These are phyloP conservation scores for Brachynemurus nebulosus DNA, from an alignment of 2,888 invertebrate genomes.

Conservation along the genomic window DNA sequence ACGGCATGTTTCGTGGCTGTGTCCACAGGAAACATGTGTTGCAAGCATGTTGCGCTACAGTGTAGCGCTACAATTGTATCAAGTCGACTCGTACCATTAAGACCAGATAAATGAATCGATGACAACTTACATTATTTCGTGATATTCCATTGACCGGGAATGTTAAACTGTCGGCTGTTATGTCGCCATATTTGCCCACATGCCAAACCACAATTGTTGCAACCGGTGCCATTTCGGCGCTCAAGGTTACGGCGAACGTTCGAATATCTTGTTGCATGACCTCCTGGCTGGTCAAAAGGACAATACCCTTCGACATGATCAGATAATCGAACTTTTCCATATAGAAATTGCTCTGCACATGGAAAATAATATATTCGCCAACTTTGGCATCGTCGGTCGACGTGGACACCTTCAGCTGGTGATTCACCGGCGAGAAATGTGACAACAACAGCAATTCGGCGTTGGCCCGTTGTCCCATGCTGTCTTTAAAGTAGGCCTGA, in stretches of 20 bases:
- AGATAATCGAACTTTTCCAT: constrained; percentile 82
- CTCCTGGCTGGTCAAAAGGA: constrained; percentile 73
- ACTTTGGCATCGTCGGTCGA: constrained; percentile 69
- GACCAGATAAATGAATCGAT: too few species aligned
- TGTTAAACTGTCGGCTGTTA: constrained; percentile 86
- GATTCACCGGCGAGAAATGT: constrained; percentile 69
- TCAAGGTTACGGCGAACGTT: constrained; percentile 69
- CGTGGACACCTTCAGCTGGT: constrained; percentile 74
- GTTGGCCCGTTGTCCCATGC: constrained; percentile 47
- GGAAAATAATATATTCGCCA: constrained; percentile 89
- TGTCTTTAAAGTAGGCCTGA: constrained; percentile 53
- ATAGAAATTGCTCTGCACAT: constrained; percentile 82
- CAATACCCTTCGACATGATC: constrained; percentile 84
- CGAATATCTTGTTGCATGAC: constrained; percentile 63
- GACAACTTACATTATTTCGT: constrained; percentile 68
- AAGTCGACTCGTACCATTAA: too few species aligned
- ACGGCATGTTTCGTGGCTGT: too few species aligned
- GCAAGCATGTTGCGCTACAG: too few species aligned
- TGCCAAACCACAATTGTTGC: constrained; percentile 84
- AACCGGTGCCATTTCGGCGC: constrained; percentile 85
- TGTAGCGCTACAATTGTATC: too few species aligned
- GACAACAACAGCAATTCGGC: constrained; percentile 58
- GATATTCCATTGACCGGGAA: constrained; percentile 94
- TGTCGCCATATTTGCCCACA: constrained; percentile 66
- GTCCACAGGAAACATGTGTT: too few species aligned